Conservation (phyloP, 2,888 invertebrate genomes). For the Nomada hirtipes region DNA sequence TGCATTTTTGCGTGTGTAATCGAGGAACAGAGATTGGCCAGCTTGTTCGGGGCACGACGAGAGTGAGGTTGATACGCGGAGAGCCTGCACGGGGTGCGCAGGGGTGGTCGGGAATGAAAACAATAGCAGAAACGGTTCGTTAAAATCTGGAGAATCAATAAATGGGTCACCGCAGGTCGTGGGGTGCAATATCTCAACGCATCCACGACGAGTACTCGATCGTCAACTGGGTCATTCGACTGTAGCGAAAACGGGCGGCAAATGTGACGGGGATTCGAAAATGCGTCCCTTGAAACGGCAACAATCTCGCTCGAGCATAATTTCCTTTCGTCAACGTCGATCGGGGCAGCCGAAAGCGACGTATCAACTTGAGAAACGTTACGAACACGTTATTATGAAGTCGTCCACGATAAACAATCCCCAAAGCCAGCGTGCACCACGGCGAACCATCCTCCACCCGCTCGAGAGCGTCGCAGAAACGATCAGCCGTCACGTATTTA, state of each 20-base stretch:
- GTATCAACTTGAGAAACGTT: too few species aligned
- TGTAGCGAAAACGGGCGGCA: slow-evolving; percentile 28
- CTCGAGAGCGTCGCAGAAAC: neutral
- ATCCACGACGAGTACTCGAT: slow-evolving; percentile 60
- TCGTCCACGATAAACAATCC: too few species aligned
- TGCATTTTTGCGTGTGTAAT: too few species aligned
- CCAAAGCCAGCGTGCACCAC: too few species aligned
- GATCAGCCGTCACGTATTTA: neutral
- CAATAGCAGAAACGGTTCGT: slow-evolving; percentile 55
- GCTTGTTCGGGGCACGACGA: too few species aligned
- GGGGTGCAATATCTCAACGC: slow-evolving; percentile 61
- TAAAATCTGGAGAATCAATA: slow-evolving; percentile 74
- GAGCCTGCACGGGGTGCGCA: neutral
- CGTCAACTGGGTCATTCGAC: slow-evolving; percentile 74
- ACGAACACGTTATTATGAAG: too few species aligned
- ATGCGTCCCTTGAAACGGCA: neutral
- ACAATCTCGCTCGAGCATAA: neutral
- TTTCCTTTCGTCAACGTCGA: neutral
- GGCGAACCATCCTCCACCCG: neutral
- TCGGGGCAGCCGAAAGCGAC: too few species aligned
- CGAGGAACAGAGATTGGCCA: too few species aligned
- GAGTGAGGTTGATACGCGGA: neutral
- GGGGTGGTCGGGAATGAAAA: slow-evolving; percentile 43
- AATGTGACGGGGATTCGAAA: slow-evolving; percentile 4
- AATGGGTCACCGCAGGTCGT: slow-evolving; percentile 76